Evolutionary conservation across 2,888 invertebrate genomes (phyloP).

Genomic region (Melieria crassipennis): DNA sequence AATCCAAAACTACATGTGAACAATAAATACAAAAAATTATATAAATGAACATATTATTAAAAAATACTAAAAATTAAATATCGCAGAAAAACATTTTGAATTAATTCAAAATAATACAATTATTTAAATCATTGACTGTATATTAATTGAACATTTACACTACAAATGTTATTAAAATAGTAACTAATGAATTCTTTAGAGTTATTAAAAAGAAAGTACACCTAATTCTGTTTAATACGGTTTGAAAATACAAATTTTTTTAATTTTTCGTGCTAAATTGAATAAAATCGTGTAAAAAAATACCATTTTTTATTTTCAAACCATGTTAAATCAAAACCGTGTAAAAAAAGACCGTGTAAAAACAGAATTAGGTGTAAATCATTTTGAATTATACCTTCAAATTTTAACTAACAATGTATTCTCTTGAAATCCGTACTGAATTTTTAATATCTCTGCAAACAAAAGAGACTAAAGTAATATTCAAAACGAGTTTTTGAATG

Average conservation of each 20-base stretch:
- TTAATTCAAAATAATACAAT: not conserved
- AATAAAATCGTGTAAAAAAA: too few species aligned
- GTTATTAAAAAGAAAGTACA: constrained; percentile 12
- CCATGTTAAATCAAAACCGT: too few species aligned
- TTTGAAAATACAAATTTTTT: too few species aligned
- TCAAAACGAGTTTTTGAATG: not conserved
- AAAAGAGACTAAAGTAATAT: not conserved
- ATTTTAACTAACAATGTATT: not conserved
- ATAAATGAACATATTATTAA: not conserved
- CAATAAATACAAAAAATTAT: constrained; percentile 15
- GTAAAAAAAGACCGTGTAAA: too few species aligned
- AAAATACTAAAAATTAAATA: constrained; percentile 11
- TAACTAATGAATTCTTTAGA: not conserved
- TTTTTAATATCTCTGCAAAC: not conserved
- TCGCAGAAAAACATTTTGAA: not conserved
- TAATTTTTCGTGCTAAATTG: too few species aligned
- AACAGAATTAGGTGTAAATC: too few species aligned
- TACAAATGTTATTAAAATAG: not conserved
- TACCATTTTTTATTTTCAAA: too few species aligned
- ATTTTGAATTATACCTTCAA: not conserved
- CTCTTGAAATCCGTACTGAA: not conserved
- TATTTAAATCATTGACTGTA: not conserved
- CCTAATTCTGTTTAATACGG: too few species aligned
- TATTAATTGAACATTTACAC: not conserved
- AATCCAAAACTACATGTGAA: constrained; percentile 27